Percentiles rank a stretch among this genome's conserved stretches.
Conservation (phyloP, 2,113 vertebrate species). For the Rhombomys opimus region DNA sequence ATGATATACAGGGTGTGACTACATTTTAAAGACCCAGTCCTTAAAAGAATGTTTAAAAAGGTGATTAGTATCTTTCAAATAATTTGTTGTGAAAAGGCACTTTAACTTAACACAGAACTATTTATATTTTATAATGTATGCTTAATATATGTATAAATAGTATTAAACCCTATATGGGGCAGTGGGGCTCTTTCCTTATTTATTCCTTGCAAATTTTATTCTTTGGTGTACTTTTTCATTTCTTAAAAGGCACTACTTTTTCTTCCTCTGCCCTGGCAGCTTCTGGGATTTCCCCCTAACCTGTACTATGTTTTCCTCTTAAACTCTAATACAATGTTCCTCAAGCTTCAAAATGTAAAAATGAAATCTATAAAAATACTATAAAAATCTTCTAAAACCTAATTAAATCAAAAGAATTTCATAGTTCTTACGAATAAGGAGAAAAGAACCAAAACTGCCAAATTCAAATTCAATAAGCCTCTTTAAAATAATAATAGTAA, state of each 20-base stretch:
- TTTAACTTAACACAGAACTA: neutral
- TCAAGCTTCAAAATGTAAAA: neutral
- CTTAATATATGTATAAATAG: slow-evolving; percentile 17
- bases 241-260: neutral
- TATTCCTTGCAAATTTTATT: neutral
- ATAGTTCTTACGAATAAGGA: neutral
- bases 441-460: slow-evolving; percentile 33
- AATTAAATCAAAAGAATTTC: neutral
- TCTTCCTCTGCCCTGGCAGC: neutral
- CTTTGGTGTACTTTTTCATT: neutral
- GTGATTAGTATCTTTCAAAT: neutral
- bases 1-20: neutral
- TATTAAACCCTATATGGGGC: slow-evolving; percentile 10
- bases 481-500: neutral
- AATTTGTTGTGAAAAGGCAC: neutral
- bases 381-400: slow-evolving; percentile 45
- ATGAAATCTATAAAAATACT: slow-evolving; percentile 24
- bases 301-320: neutral
- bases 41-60: neutral
- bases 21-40: neutral
- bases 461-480: slow-evolving; percentile 38
- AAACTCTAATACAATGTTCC: neutral
- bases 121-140: neutral
- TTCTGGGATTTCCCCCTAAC: too few relatives aligned
- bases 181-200: neutral